Conservation (phyloP, 2,888 invertebrate genomes). For the Cephus sareptanus region DNA sequence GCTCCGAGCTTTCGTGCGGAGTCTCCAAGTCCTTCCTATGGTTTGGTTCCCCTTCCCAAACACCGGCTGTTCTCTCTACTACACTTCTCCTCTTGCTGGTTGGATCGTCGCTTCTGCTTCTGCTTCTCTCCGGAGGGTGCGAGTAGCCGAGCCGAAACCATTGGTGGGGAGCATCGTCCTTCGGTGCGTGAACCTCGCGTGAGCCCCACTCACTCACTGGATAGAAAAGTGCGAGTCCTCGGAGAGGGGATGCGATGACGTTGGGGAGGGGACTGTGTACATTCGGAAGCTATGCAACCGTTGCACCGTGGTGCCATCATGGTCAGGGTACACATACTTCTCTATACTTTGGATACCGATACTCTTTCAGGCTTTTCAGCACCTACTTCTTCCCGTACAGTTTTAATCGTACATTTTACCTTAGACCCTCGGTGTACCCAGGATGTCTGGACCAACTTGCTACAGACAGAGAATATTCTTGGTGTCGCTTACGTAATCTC, state of each 20-base stretch:
- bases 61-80: slow-evolving; percentile 7
- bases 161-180: slow-evolving; percentile 19
- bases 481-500: background rate
- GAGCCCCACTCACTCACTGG: slow-evolving; percentile 21
- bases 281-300: slow-evolving; percentile 19
- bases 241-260: background rate
- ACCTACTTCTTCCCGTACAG: background rate
- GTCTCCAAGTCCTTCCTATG: slow-evolving; percentile 33
- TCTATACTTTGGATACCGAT: background rate
- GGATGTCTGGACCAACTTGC: background rate
- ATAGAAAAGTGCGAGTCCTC: slow-evolving; percentile 2
- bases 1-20: slow-evolving; percentile 50
- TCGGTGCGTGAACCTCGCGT: slow-evolving; percentile 26
- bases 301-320: slow-evolving; percentile 42
- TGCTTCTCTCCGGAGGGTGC: slow-evolving; percentile 20
- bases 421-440: background rate
- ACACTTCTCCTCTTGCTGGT: slow-evolving; percentile 5
- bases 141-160: background rate
- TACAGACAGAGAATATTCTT: background rate
- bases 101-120: slow-evolving; percentile 9
- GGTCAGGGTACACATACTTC: background rate
- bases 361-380: background rate
- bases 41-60: slow-evolving; percentile 29
- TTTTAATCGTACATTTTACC: background rate
- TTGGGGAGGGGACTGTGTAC: slow-evolving; percentile 10